These are phyloP conservation scores for Columba guinea DNA, from an alignment of 2,797 vertebrate species.

Conservation along the genomic window DNA sequence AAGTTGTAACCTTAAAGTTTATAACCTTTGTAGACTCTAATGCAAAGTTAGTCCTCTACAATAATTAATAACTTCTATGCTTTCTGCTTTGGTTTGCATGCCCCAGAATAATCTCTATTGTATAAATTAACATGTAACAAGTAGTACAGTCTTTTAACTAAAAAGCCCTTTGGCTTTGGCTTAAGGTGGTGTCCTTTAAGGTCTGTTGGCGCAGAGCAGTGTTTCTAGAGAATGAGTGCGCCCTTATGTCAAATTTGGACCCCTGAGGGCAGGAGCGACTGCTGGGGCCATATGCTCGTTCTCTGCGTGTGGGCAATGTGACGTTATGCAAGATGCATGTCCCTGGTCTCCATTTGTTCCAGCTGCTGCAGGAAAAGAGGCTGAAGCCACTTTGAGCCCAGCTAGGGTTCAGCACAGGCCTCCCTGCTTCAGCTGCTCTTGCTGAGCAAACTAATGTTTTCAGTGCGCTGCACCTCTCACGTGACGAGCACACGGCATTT, in stretches of 20 bases:
- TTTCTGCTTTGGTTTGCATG: not conserved
- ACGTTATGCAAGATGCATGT: not conserved
- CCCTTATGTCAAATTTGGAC: not conserved
- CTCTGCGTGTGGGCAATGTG: not conserved
- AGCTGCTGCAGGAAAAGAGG: conserved; percentile 6
- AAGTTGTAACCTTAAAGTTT: not conserved
- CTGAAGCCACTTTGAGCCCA: not conserved
- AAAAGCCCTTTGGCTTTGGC: conserved; percentile 23
- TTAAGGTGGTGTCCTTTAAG: not conserved
- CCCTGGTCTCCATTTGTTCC: not conserved
- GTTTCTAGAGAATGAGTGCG: not conserved
- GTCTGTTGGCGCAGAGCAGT: not conserved
- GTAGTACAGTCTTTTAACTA: conserved; percentile 22
- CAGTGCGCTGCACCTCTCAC: not conserved
- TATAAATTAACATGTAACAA: conserved; percentile 33
- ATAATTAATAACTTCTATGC: not conserved
- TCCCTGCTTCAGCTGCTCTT: not conserved
- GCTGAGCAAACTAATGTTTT: not conserved
- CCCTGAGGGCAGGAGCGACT: not conserved
- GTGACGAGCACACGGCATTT: rapidly evolving
- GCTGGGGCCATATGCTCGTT: not conserved
- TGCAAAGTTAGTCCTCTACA: not conserved
- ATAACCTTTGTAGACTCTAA: not conserved
- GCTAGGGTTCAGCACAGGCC: not conserved
- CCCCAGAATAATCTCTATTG: not conserved